phyloP scores from a whole-genome alignment of 2,113 vertebrate species.

The Aspiorhynchus laticeps region DNA sequence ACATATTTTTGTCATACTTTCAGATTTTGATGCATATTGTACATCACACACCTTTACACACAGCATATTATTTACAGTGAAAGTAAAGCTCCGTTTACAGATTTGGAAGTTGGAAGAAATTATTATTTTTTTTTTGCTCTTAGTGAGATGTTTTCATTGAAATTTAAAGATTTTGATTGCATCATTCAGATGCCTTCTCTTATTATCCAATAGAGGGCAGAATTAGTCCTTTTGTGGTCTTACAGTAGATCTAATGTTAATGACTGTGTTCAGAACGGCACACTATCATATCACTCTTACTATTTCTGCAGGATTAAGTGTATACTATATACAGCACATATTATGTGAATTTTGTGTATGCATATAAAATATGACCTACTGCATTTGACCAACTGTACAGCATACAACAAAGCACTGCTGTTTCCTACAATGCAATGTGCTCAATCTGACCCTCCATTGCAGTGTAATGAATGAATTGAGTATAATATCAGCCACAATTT shows the following conservation, averaged over 20 bases:
- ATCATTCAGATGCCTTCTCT: not conserved
- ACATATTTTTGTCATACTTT: not conserved
- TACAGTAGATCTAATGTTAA: not conserved
- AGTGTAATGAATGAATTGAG: not conserved
- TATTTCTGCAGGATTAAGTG: not conserved
- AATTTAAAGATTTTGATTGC: not conserved
- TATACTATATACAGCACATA: not conserved
- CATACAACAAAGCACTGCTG: not conserved
- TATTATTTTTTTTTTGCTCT: not conserved
- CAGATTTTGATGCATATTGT: not conserved
- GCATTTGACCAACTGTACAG: not conserved
- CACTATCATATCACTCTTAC: not conserved
- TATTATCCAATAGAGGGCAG: constrained; percentile 58
- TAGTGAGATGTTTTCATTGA: not conserved
- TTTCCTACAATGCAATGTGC: not conserved
- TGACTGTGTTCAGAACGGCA: not conserved
- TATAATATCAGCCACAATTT: not conserved
- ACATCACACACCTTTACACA: not conserved
- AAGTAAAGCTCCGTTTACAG: not conserved
- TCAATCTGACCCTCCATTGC: not conserved
- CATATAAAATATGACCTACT: not conserved
- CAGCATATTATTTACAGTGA: not conserved
- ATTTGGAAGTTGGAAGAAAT: not conserved
- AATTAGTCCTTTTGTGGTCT: constrained; percentile 22
- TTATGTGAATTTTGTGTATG: not conserved